Evolutionary conservation across 2,888 invertebrate species (phyloP).

Genomic region (Eledona agricola): DNA sequence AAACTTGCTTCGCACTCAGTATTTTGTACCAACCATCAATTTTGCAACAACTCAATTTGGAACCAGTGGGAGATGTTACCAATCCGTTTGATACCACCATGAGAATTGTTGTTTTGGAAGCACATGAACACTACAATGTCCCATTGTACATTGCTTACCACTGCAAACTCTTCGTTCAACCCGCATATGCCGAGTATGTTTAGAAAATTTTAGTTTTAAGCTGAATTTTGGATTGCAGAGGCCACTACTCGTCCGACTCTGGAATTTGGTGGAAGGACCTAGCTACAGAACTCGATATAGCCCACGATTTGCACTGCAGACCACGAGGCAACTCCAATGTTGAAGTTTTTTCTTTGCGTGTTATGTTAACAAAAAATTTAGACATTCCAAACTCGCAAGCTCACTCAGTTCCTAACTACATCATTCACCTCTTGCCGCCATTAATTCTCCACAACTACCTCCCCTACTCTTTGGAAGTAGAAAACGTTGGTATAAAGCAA

Average conservation of each 20-base stretch:
- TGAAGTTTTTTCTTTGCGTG: constrained; percentile 74
- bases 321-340: constrained; percentile 69
- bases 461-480: constrained; percentile 75
- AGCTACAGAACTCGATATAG: constrained; percentile 71
- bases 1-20: constrained; percentile 79
- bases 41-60: constrained; percentile 71
- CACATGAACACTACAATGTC: constrained; percentile 77
- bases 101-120: constrained; percentile 76
- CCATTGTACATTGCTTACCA: constrained; percentile 84
- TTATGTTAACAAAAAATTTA: constrained; percentile 58
- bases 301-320: constrained; percentile 74
- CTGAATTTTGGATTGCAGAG: constrained; percentile 61
- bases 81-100: constrained; percentile 82
- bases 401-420: constrained; percentile 73
- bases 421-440: constrained; percentile 77
- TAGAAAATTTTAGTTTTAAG: constrained; percentile 41
- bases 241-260: constrained; percentile 74
- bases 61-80: constrained; percentile 71
- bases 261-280: constrained; percentile 86
- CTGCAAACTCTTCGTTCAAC: constrained; percentile 77
- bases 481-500: constrained; percentile 64
- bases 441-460: constrained; percentile 79
- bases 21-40: constrained; percentile 78
- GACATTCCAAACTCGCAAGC: constrained; percentile 48
- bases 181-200: constrained; percentile 78